Percentiles rank a stretch among this genome's conserved stretches.
These are phyloP conservation scores for Dendrolimus pini DNA, from an alignment of 2,888 invertebrate species.

Conservation along the genomic window DNA sequence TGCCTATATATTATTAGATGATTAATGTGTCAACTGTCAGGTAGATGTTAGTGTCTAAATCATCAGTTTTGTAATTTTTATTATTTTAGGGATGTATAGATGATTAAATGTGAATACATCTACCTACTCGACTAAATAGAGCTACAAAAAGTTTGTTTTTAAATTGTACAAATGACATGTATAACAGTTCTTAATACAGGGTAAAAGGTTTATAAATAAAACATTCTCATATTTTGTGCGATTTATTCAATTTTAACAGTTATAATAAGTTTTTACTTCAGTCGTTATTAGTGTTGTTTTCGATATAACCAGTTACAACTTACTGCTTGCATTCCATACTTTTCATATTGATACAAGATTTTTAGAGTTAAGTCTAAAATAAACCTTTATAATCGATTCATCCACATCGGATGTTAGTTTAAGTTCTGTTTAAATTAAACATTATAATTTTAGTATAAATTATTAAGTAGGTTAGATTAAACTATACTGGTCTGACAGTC, in stretches of 20 bases:
- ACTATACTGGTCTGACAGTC: background rate
- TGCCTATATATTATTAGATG: too few relatives aligned
- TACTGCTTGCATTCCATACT: background rate
- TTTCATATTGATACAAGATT: background rate
- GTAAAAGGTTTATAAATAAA: conserved; percentile 29
- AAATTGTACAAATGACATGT: too few relatives aligned
- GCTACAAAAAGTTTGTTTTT: too few relatives aligned
- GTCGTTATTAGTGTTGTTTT: conserved; percentile 56
- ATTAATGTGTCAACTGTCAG: too few relatives aligned
- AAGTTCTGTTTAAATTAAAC: conserved; percentile 4
- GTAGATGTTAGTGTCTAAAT: too few relatives aligned
- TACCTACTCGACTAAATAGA: too few relatives aligned
- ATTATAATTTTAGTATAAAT: conserved; percentile 8
- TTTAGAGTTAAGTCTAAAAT: background rate
- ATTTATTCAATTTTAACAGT: conserved; percentile 75
- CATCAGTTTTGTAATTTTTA: too few relatives aligned
- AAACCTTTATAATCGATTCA: background rate
- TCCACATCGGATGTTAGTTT: background rate
- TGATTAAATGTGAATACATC: too few relatives aligned
- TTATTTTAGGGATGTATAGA: too few relatives aligned
- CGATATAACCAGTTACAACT: conserved; percentile 24
- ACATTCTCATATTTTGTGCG: conserved; percentile 62
- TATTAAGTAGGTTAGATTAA: background rate
- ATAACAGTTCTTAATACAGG: background rate
- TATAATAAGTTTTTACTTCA: conserved; percentile 70